Base-by-base conservation (phyloP, 2,888 invertebrate species). In the Entomobrya multifasciata region DNA sequence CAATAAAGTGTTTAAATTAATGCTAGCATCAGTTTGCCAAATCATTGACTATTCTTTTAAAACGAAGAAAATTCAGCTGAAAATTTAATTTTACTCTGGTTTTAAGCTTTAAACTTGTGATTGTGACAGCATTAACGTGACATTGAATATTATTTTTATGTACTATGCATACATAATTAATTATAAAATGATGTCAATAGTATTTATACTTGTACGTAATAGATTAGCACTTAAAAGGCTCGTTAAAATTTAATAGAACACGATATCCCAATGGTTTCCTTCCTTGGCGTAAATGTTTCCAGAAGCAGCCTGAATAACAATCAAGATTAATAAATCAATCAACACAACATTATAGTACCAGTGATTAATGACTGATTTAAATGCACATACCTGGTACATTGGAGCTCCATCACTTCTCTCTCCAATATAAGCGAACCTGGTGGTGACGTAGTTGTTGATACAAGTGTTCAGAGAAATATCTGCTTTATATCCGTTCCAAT, bases 231-330 rank as follows among this genome's bases (percentile, higher is more conserved):
- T n/a, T n/a, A n/a, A n/a, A n/a, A n/a, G n/a, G n/a, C n/a, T n/a
- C n/a, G n/a, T n/a, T n/a, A n/a, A n/a, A n/a, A 55, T 30, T 86
- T 86, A 87, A 72, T 88, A 88, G 76, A 88, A 90, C n/a, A 88
- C 36, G 44, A 90, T 89, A 65, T 90, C 90, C 90, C 90, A 90
- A 44, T 90, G 90, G 27, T 90, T 89, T 15, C 89, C 88, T 78
- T 90, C 90, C 20, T 84, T 79, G n/a, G 89, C 89, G 67, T 90
- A 90, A 52, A 90, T 82, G 57, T 90, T 90, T 57, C 90, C 90
- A 41, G 90, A 72, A 47, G 86, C 88, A 52, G 89, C 80, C 85
- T 85, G 22, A 27, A 72, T 15, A 65, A 30, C 3, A 65, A 65
- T 36, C n/a, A n/a, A 15, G 65, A 6, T 36, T 47, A 72, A 44